phyloP scores from a whole-genome alignment of 1,140 invertebrate species.

The Drosophila prosaltans region DNA sequence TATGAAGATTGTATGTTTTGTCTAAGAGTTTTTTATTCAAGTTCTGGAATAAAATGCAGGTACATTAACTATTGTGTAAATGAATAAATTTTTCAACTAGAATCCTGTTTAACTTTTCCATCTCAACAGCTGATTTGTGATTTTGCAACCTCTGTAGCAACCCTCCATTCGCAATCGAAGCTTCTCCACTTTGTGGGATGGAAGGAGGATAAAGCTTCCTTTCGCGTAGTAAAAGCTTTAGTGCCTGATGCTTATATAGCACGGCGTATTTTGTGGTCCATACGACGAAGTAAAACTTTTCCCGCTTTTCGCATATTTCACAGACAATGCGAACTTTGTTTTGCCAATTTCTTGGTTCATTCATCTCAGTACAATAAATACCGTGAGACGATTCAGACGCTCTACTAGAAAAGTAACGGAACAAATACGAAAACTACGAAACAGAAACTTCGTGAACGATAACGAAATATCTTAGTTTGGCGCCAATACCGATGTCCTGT shows the following conservation, averaged over 20 bases:
- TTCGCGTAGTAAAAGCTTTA: constrained; percentile 54
- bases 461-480: constrained; percentile 60
- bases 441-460: constrained; percentile 17
- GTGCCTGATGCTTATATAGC: constrained; percentile 9
- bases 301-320: constrained; percentile 50
- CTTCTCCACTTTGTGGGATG: not conserved
- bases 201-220: constrained; percentile 35
- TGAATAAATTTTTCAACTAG: too few relatives aligned
- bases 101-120: too few relatives aligned
- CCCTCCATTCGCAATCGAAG: not conserved
- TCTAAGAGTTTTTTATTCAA: not conserved
- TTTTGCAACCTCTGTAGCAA: not conserved
- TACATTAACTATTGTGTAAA: not conserved
- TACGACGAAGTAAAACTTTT: constrained; percentile 47
- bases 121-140: too few relatives aligned
- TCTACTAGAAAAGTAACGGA: constrained; percentile 34
- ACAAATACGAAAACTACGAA: constrained; percentile 19
- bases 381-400: constrained; percentile 62
- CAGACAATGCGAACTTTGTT: constrained; percentile 58
- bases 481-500: constrained; percentile 54
- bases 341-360: constrained; percentile 64
- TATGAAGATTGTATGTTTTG: not conserved
- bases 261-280: constrained; percentile 38
- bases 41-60: constrained; percentile 25
- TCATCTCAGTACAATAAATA: constrained; percentile 71